A percentile compares a stretch with the other conserved stretches of the same genome.
Conservation (phyloP, 2,888 invertebrate species). For the Volucella bombylans region DNA sequence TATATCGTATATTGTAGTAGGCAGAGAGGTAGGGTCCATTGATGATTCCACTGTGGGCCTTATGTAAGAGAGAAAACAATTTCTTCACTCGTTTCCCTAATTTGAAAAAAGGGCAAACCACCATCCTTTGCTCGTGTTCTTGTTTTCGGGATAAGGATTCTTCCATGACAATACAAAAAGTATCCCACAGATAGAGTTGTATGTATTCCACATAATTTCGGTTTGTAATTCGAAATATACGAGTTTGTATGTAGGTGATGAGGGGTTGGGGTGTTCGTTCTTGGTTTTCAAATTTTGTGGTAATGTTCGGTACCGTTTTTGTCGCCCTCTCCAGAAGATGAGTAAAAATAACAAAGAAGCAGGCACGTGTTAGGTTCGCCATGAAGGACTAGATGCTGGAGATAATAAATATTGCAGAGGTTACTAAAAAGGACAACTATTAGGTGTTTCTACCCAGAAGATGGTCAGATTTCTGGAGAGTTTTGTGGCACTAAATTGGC, state of each 20-base stretch:
- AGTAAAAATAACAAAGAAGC: neutral
- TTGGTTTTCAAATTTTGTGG: neutral
- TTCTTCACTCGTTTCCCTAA: neutral
- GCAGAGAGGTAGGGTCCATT: neutral
- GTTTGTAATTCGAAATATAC: constrained; percentile 27
- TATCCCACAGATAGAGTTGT: neutral
- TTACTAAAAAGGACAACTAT: constrained; percentile 38
- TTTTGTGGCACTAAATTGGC: constrained; percentile 30
- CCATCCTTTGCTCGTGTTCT: constrained; percentile 12
- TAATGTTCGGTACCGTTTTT: constrained; percentile 16
- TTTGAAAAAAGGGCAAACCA: neutral
- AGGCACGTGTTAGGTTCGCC: constrained; percentile 43
- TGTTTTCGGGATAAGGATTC: constrained; percentile 1
- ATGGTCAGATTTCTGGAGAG: constrained; percentile 20
- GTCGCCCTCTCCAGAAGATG: neutral
- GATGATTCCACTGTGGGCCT: constrained; percentile 26
- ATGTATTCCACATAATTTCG: constrained; percentile 29
- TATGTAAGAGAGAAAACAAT: constrained; percentile 21
- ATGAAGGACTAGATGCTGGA: constrained; percentile 28
- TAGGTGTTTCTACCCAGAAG: neutral
- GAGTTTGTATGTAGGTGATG: too few relatives aligned
- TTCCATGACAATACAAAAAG: neutral
- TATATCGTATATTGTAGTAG: too few relatives aligned
- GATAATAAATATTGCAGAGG: constrained; percentile 51
- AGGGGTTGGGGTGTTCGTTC: too few relatives aligned